Evolutionary conservation across 2,797 vertebrate genomes (phyloP).

Genomic region (Bradypus variegatus): DNA sequence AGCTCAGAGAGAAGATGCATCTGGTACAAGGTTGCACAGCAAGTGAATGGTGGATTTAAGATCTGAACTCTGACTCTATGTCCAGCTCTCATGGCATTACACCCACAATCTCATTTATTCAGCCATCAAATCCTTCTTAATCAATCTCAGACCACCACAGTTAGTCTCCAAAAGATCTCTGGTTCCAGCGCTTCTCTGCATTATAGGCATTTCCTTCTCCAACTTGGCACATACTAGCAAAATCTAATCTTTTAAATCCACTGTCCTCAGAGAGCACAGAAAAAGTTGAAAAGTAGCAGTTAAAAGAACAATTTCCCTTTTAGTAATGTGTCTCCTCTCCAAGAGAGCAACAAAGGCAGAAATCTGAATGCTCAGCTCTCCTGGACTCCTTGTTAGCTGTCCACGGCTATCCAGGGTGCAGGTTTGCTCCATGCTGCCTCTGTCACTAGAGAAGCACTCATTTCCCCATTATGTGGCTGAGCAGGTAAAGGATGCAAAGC

Average conservation of each 20-base stretch:
- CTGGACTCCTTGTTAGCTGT: conserved; percentile 47
- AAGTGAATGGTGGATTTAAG: not conserved
- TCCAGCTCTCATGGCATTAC: not conserved
- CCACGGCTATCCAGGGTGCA: not conserved
- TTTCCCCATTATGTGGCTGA: conserved; percentile 51
- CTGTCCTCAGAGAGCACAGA: conserved; percentile 17
- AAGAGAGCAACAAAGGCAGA: conserved; percentile 50
- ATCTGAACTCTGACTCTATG: not conserved
- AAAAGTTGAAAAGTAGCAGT: conserved; percentile 38
- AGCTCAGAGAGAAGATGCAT: not conserved
- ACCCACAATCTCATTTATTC: not conserved
- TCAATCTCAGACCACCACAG: not conserved
- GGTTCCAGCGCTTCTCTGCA: conserved; percentile 7
- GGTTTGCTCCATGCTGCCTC: conserved; percentile 30
- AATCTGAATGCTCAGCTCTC: conserved; percentile 50
- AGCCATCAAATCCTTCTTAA: conserved; percentile 13
- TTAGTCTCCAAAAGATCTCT: conserved; percentile 17
- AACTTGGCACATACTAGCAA: conserved; percentile 34
- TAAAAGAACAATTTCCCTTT: conserved; percentile 53
- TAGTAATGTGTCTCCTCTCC: conserved; percentile 38
- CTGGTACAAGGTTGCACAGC: not conserved
- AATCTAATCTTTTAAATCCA: conserved; percentile 48
- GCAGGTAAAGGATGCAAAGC: conserved; percentile 32
- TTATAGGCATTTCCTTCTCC: conserved; percentile 51
- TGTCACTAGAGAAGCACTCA: conserved; percentile 24